Evolutionary conservation across 2,113 vertebrate species (phyloP).

Genomic region (Ophthalmolycus amberensis): DNA sequence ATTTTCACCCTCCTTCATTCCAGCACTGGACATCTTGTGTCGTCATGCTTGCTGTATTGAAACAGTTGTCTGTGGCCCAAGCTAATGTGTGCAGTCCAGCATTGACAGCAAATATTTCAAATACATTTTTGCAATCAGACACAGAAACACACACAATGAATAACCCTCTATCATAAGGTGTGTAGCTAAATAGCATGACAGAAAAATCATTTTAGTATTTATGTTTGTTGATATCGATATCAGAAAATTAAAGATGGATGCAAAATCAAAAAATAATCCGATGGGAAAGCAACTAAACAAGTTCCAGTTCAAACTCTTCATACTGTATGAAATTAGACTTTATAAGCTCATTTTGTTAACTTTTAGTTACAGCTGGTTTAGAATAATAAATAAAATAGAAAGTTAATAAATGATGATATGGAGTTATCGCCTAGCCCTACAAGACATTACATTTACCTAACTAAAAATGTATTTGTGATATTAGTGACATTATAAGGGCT

Average conservation of each 20-base stretch:
- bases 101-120: not conserved
- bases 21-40: not conserved
- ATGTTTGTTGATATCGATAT: not conserved
- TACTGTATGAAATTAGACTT: too few relatives aligned
- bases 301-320: not conserved
- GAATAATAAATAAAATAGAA: not conserved
- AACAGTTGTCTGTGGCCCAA: not conserved
- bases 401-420: not conserved
- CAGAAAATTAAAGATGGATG: not conserved
- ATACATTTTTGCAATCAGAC: not conserved
- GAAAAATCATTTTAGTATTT: not conserved
- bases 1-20: slow-evolving; percentile 29
- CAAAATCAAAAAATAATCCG: not conserved
- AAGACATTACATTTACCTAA: not conserved
- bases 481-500: not conserved
- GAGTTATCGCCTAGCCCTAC: too few relatives aligned
- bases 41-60: slow-evolving; percentile 13
- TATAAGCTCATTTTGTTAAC: not conserved
- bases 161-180: not conserved
- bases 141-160: not conserved
- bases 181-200: not conserved
- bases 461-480: not conserved
- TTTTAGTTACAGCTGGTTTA: not conserved
- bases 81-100: not conserved
- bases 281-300: not conserved